These are phyloP conservation scores for Sinosuthora webbiana DNA, from an alignment of 2,113 vertebrate genomes.

Conservation along the genomic window DNA sequence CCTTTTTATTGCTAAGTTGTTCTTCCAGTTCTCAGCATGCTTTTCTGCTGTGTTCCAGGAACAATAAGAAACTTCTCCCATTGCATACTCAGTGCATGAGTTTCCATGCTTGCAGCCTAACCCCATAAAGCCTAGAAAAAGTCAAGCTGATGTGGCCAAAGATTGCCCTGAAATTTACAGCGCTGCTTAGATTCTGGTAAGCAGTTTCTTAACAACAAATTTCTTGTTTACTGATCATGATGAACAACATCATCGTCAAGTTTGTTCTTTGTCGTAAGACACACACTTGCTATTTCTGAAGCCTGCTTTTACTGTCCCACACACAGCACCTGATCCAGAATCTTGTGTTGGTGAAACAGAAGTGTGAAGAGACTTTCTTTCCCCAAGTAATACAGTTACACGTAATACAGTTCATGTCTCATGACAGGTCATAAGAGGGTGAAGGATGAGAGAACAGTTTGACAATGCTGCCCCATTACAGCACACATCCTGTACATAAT, in stretches of 20 bases:
- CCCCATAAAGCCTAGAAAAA: constrained; percentile 16
- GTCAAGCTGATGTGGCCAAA: neutral
- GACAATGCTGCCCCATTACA: neutral
- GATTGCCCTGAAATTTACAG: neutral
- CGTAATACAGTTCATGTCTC: neutral
- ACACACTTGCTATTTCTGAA: neutral
- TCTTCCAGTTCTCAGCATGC: constrained; percentile 58
- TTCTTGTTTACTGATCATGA: neutral
- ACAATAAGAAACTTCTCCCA: constrained; percentile 9
- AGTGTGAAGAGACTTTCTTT: neutral
- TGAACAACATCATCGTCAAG: neutral
- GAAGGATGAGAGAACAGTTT: neutral
- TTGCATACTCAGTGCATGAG: neutral
- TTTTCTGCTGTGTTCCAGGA: constrained; percentile 51
- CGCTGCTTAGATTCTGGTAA: neutral
- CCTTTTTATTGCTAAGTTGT: constrained; percentile 56
- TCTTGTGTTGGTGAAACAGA: neutral
- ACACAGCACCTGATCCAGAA: neutral
- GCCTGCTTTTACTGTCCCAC: neutral
- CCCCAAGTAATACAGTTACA: neutral
- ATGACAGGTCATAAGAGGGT: neutral
- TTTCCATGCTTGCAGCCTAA: constrained; percentile 40
- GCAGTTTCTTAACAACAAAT: neutral
- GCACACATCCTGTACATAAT: neutral
- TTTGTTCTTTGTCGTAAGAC: neutral